Evolutionary conservation across 1,140 invertebrate species (phyloP).

Genomic region (Drusus annulatus): DNA sequence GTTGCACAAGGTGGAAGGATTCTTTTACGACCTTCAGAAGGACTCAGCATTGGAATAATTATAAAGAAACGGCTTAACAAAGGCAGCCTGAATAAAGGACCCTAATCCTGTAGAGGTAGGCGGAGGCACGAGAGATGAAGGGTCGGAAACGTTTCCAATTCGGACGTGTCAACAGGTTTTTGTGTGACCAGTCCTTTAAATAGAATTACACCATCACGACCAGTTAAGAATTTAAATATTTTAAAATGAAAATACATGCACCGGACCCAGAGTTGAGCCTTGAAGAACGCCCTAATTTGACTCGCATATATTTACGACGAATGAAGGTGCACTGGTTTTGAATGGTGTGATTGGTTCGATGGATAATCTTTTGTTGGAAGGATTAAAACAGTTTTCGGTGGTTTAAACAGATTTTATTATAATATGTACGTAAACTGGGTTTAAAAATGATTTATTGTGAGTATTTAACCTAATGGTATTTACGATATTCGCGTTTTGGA

Average conservation of each 20-base stretch:
- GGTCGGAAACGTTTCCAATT: slow-evolving; percentile 32
- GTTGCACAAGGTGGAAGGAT: slow-evolving; percentile 38
- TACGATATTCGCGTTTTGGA: no score
- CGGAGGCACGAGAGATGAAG: slow-evolving; percentile 16
- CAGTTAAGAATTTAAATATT: no score
- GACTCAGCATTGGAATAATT: slow-evolving; percentile 10
- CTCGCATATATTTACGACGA: not conserved
- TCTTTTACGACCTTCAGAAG: slow-evolving; percentile 49
- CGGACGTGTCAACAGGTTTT: slow-evolving; percentile 41
- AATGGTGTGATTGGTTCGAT: slow-evolving; percentile 8
- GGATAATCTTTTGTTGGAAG: not conserved
- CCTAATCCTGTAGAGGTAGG: slow-evolving; percentile 23
- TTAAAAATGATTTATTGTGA: no score
- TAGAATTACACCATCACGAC: slow-evolving; percentile 17
- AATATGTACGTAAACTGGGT: no score
- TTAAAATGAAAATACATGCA: no score
- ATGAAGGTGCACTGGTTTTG: not conserved
- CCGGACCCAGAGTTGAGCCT: not conserved
- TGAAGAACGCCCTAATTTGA: not conserved
- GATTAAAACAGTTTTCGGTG: not conserved
- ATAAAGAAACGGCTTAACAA: slow-evolving; percentile 7
- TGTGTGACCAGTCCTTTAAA: slow-evolving; percentile 8
- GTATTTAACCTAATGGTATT: no score
- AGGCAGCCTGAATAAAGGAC: slow-evolving; percentile 12
- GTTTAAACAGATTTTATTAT: no score